Conservation (phyloP, 2,797 vertebrate genomes). For the Rousettus madagascariensis region DNA sequence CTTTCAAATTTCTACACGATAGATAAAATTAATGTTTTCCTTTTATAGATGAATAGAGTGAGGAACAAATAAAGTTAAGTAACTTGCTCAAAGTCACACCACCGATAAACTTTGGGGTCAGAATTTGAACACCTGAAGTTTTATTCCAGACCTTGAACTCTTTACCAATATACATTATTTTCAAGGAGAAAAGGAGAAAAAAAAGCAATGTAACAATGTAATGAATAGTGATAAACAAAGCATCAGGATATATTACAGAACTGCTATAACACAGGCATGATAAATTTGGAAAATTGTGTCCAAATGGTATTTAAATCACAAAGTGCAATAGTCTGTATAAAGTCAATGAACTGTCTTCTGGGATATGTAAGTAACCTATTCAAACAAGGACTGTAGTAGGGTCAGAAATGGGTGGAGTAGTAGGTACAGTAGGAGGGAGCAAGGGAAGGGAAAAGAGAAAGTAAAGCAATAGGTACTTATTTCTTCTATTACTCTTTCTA, state of each 20-base stretch:
- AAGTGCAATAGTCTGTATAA: neutral
- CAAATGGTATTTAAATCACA: neutral
- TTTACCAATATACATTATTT: neutral
- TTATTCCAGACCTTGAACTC: neutral
- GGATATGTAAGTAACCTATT: no score
- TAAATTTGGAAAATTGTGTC: neutral
- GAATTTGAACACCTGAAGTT: neutral
- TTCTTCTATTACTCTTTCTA: neutral
- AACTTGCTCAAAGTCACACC: neutral
- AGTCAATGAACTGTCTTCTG: neutral
- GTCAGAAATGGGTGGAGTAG: neutral
- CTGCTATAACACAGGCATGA: neutral
- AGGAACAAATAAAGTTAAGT: neutral
- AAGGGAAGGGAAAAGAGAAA: neutral
- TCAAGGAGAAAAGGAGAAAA: neutral
- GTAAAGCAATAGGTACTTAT: neutral
- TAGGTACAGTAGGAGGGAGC: neutral
- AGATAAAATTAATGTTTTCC: neutral
- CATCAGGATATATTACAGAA: rapidly evolving
- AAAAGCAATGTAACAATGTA: neutral
- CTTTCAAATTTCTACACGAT: neutral
- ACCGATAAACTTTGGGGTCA: neutral
- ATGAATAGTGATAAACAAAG: neutral
- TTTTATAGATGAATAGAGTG: neutral
- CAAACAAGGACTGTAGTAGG: neutral